These are phyloP conservation scores for Elephantulus edwardii DNA, from an alignment of 2,113 vertebrate genomes.

Conservation along the genomic window DNA sequence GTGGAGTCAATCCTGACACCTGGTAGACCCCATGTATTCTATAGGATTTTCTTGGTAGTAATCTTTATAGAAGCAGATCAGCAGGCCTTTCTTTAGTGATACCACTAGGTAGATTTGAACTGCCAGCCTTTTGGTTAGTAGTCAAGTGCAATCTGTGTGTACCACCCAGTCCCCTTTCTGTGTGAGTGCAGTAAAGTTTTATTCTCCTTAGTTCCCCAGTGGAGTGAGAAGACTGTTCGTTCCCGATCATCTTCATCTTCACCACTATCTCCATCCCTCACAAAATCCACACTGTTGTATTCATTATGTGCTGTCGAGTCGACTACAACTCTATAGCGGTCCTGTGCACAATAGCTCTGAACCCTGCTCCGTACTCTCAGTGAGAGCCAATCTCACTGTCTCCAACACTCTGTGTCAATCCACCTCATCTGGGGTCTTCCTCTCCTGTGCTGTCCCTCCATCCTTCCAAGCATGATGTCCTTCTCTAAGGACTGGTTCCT, in stretches of 20 bases:
- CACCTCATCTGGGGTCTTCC: no score
- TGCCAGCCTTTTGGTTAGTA: not conserved
- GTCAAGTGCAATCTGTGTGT: no score
- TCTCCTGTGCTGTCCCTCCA: no score
- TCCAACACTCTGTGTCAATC: no score
- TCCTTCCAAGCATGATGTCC: no score
- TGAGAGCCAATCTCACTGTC: no score
- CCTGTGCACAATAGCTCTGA: no score
- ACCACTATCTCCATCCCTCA: not conserved
- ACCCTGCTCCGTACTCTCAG: no score
- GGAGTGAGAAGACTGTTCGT: not conserved
- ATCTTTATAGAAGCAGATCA: not conserved
- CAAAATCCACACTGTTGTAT: no score
- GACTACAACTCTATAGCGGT: no score
- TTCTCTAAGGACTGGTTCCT: no score
- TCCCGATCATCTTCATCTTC: not conserved
- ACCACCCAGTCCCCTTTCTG: not conserved
- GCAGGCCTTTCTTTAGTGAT: not conserved
- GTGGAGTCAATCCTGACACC: not conserved
- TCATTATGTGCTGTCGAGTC: no score
- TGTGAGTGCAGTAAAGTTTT: not conserved
- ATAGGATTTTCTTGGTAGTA: not conserved
- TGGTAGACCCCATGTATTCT: not conserved
- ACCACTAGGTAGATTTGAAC: not conserved
- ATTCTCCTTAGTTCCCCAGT: not conserved